Percentiles rank a stretch among this genome's conserved stretches.
Evolutionary conservation across 2,797 vertebrate genomes (phyloP).

Genomic region (Taenioides sp.): DNA sequence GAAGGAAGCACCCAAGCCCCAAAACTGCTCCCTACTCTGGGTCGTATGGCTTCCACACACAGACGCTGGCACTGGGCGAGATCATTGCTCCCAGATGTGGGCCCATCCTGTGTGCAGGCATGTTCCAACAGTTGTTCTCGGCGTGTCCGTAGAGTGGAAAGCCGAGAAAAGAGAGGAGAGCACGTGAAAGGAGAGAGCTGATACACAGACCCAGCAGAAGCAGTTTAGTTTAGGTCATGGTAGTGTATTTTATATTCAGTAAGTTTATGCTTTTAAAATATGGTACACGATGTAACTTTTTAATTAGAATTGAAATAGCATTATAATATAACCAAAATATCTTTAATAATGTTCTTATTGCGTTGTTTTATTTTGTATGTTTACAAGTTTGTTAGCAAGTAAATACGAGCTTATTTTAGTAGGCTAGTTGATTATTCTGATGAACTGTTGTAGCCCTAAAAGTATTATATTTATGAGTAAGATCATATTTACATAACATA

Average conservation of each 20-base stretch:
- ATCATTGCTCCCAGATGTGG: slow-evolving; percentile 76
- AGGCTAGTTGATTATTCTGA: too few relatives aligned
- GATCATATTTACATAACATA: not conserved
- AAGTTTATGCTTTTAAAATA: not conserved
- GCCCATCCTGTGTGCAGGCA: slow-evolving; percentile 50
- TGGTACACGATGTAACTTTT: not conserved
- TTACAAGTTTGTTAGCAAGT: too few relatives aligned
- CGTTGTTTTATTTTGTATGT: too few relatives aligned
- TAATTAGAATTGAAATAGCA: not conserved
- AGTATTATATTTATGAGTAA: not conserved
- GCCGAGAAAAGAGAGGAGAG: slow-evolving; percentile 15
- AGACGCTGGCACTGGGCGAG: slow-evolving; percentile 30
- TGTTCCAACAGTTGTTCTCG: slow-evolving; percentile 40
- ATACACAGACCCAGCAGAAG: slow-evolving; percentile 11
- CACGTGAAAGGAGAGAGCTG: slow-evolving; percentile 24
- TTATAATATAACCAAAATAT: not conserved
- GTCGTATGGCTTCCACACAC: slow-evolving; percentile 19
- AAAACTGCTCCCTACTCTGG: slow-evolving; percentile 61
- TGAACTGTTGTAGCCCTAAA: too few relatives aligned
- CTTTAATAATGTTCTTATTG: too few relatives aligned
- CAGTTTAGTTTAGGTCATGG: not conserved
- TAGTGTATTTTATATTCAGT: not conserved
- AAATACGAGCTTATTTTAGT: too few relatives aligned
- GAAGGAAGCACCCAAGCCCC: slow-evolving; percentile 58
- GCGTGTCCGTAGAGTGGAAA: slow-evolving; percentile 15